Percentiles rank a stretch among this genome's conserved stretches.
These are phyloP conservation scores for Ptychoptera albimana DNA, from an alignment of 2,888 invertebrate species.

Conservation along the genomic window DNA sequence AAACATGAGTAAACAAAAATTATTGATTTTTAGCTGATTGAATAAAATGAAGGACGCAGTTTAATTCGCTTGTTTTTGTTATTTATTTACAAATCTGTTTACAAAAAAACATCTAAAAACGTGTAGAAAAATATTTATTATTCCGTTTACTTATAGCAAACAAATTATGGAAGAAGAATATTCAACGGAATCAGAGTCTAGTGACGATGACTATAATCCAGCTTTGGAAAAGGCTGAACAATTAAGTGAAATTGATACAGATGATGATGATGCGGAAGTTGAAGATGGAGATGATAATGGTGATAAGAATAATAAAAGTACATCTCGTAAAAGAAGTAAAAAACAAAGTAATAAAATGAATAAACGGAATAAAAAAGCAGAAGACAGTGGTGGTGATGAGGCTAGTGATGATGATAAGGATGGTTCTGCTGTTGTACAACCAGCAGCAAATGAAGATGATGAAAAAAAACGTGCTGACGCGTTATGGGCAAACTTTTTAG, in stretches of 20 bases:
- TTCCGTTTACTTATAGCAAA: constrained; percentile 4
- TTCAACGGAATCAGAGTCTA: constrained; percentile 51
- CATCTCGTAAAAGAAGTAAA: constrained; percentile 12
- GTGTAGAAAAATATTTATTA: not conserved
- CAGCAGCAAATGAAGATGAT: constrained; percentile 37
- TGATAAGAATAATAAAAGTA: constrained; percentile 19
- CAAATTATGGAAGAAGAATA: constrained; percentile 30
- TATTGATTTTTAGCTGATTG: too few species aligned
- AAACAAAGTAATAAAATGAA: constrained; percentile 14
- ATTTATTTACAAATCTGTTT: not conserved
- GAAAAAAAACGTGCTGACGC: constrained; percentile 58
- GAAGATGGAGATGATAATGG: constrained; percentile 18
- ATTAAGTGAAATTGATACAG: constrained; percentile 39
- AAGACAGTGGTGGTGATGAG: constrained; percentile 5
- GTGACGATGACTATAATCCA: constrained; percentile 65
- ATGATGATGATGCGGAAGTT: constrained; percentile 39
- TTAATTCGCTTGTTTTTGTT: not conserved
- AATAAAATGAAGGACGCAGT: not conserved
- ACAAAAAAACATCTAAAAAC: too few species aligned
- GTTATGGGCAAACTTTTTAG: constrained; percentile 64
- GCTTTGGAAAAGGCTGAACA: constrained; percentile 33
- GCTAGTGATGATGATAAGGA: constrained; percentile 18
- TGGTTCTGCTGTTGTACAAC: constrained; percentile 25
- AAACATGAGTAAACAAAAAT: too few species aligned
- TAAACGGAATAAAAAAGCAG: constrained; percentile 9